phyloP scores from a whole-genome alignment of 2,797 vertebrate genomes.

The Sphenodon punctatus region DNA sequence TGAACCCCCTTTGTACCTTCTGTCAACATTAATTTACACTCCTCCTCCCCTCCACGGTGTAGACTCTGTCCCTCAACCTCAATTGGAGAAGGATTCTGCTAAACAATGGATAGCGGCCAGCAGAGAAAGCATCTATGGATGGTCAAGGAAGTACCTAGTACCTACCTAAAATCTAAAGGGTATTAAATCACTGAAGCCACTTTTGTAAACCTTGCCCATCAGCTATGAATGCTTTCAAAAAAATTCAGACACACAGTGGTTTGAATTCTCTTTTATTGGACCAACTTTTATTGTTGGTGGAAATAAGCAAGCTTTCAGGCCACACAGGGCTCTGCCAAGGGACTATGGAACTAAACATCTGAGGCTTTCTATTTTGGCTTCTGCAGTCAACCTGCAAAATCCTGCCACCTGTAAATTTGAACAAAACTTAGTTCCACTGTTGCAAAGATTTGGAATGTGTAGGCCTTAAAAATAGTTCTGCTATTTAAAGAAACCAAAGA shows the following conservation, averaged over 20 bases:
- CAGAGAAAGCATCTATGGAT: constrained; percentile 23
- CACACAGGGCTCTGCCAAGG: too few species aligned
- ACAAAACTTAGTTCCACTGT: not conserved
- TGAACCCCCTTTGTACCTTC: not conserved
- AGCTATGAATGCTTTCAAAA: too few species aligned
- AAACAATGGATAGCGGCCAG: constrained; percentile 26
- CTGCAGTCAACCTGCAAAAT: not conserved
- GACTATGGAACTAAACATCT: too few species aligned
- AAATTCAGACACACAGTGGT: too few species aligned
- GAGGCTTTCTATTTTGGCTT: not conserved
- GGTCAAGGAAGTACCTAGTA: not conserved
- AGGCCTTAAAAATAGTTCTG: rapidly evolving
- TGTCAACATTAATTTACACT: not conserved
- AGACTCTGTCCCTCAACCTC: not conserved
- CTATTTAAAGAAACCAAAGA: too few species aligned
- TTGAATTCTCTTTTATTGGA: too few species aligned
- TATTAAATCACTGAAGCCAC: not conserved
- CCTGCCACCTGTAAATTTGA: not conserved
- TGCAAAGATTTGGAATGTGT: rapidly evolving
- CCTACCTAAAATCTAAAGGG: not conserved
- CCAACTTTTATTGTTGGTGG: too few species aligned
- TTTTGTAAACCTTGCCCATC: not conserved
- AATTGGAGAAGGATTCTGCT: constrained; percentile 35
- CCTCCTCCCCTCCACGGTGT: not conserved
- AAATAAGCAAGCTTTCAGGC: too few species aligned